Conservation (phyloP, 2,797 vertebrate genomes). For the Danio kyathit region DNA sequence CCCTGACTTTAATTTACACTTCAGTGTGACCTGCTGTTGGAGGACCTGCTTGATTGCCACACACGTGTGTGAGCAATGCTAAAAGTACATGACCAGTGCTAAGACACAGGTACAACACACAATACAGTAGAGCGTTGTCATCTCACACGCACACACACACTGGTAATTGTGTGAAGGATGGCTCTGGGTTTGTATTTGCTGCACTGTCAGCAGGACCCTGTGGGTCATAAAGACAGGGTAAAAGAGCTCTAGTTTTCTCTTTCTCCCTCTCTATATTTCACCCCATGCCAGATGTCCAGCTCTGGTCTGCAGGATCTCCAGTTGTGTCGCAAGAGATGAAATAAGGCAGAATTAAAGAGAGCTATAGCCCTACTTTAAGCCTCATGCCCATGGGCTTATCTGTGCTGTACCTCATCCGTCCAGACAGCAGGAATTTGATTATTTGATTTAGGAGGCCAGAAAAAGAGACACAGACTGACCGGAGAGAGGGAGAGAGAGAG, state of each 20-base stretch:
- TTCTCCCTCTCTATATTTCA: slow-evolving; percentile 4
- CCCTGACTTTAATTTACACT: neutral
- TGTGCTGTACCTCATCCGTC: slow-evolving; percentile 14
- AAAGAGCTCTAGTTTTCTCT: slow-evolving; percentile 16
- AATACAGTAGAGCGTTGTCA: neutral
- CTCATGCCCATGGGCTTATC: slow-evolving; percentile 30
- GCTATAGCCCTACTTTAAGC: slow-evolving; percentile 28
- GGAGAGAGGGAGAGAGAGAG: neutral
- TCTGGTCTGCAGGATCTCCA: neutral
- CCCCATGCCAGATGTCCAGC: slow-evolving; percentile 21
- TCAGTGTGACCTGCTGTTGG: neutral
- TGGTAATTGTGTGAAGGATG: slow-evolving; percentile 17
- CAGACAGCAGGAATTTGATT: slow-evolving; percentile 40
- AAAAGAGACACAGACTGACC: slow-evolving; percentile 21
- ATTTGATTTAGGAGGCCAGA: slow-evolving; percentile 30
- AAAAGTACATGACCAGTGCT: neutral
- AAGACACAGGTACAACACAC: neutral
- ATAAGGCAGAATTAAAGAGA: slow-evolving; percentile 21
- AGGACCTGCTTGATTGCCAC: neutral
- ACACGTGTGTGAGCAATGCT: neutral
- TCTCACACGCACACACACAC: neutral
- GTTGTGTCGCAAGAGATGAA: neutral
- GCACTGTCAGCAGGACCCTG: slow-evolving; percentile 29
- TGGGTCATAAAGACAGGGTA: slow-evolving; percentile 39
- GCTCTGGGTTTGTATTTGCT: slow-evolving; percentile 45